These are phyloP conservation scores for Halcyon leucocephala DNA, from an alignment of 2,797 vertebrate genomes.

Conservation along the genomic window DNA sequence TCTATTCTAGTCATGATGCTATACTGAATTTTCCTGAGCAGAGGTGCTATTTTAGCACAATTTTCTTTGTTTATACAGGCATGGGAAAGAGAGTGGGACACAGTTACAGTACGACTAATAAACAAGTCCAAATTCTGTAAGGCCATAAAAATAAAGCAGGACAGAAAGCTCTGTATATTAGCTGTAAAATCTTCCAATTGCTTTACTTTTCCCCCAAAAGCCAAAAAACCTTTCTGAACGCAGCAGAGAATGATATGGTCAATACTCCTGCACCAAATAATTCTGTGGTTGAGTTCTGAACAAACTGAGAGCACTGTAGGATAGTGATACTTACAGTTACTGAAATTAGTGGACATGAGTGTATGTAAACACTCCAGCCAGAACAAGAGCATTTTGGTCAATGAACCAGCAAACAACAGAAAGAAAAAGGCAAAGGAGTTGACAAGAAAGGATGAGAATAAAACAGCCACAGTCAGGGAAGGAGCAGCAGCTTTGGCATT, in stretches of 20 bases:
- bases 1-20: neutral
- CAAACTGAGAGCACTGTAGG: neutral
- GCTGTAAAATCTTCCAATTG: neutral
- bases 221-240: neutral
- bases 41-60: neutral
- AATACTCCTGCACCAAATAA: neutral
- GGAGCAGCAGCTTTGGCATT: neutral
- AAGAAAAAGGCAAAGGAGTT: neutral
- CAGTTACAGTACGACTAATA: neutral
- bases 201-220: neutral
- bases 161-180: neutral
- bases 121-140: neutral
- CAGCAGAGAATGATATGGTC: neutral
- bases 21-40: neutral
- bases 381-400: conserved; percentile 4
- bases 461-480: neutral
- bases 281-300: conserved; percentile 21
- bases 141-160: neutral
- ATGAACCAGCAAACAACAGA: neutral
- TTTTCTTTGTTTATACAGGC: neutral
- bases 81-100: neutral
- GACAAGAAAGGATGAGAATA: neutral
- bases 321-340: neutral
- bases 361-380: neutral
- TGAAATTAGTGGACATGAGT: neutral